Conservation (phyloP, 1,140 invertebrate genomes). For the Lepidurus couesii region DNA sequence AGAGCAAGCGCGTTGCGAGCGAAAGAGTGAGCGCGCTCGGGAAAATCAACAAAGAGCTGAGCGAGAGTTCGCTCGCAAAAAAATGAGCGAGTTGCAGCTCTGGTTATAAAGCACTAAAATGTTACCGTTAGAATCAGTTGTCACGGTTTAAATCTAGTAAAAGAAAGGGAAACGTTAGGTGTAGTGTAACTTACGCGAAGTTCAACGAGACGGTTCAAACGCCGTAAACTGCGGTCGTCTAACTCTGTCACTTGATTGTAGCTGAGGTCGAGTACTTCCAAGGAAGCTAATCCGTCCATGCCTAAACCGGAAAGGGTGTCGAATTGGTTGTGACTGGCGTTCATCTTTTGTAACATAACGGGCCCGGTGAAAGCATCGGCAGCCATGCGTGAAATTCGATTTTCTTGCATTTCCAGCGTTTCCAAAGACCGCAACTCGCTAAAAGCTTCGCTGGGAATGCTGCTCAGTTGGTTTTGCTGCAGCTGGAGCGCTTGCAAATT, state of each 20-base stretch:
- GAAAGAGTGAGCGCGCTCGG: too few species aligned
- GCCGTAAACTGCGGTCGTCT: conserved; percentile 54
- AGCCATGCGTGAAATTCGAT: conserved; percentile 62
- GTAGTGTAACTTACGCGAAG: conserved; percentile 52
- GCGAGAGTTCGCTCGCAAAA: too few species aligned
- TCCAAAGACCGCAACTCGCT: conserved; percentile 66
- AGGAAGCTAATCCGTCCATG: conserved; percentile 53
- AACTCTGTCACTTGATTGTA: conserved; percentile 67
- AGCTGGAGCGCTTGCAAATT: conserved; percentile 69
- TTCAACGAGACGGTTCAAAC: conserved; percentile 76
- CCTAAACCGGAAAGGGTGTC: conserved; percentile 65
- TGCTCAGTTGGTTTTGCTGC: conserved; percentile 60
- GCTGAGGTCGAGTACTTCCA: conserved; percentile 42
- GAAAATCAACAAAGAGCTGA: too few species aligned
- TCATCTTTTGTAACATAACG: conserved; percentile 69
- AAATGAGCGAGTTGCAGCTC: too few species aligned
- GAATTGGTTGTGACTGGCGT: conserved; percentile 62
- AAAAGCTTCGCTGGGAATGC: conserved; percentile 64
- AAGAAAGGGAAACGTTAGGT: conserved; percentile 28
- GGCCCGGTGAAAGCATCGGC: conserved; percentile 69
- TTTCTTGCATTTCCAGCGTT: conserved; percentile 71
- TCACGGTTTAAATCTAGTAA: background rate
- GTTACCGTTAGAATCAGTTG: background rate
- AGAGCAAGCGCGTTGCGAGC: too few species aligned
- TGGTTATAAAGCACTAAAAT: conserved; percentile 15